Evolutionary conservation across 2,888 invertebrate species (phyloP).

Genomic region (Agriotes lineatus): DNA sequence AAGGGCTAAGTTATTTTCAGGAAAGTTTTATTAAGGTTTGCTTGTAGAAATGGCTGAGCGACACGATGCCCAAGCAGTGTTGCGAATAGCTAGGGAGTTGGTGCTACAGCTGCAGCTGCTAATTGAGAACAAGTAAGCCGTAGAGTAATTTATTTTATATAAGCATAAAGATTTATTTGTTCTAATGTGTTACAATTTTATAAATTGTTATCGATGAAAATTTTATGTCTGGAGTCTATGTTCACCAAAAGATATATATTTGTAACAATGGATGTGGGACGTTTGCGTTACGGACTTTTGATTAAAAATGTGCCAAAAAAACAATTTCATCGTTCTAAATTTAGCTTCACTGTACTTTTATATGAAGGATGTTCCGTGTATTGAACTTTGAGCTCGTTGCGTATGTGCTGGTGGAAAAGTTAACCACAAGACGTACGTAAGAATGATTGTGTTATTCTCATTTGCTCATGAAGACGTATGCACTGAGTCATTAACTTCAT

Average conservation of each 20-base stretch:
- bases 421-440: no score
- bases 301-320: no score
- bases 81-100: slow-evolving; percentile 86
- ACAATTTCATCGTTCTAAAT: no score
- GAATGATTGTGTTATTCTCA: no score
- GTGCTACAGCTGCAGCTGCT: slow-evolving; percentile 91
- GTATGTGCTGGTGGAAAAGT: no score
- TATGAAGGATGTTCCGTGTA: no score
- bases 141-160: slow-evolving; percentile 6
- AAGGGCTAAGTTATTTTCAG: no score
- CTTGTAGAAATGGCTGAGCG: slow-evolving; percentile 94
- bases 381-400: no score
- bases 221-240: slow-evolving; percentile 4
- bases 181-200: slow-evolving; percentile 16
- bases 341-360: no score
- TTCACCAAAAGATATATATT: not conserved
- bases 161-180: slow-evolving; percentile 2
- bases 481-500: no score
- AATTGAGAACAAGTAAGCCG: slow-evolving; percentile 87
- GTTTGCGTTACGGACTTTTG: not conserved
- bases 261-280: no score
- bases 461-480: no score
- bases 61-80: slow-evolving; percentile 86
- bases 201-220: slow-evolving; percentile 14
- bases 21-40: not conserved